A percentile compares a stretch with the other conserved stretches of the same genome.
These are phyloP conservation scores for Drosophila guanche DNA, from an alignment of 1,140 invertebrate species.

Conservation along the genomic window DNA sequence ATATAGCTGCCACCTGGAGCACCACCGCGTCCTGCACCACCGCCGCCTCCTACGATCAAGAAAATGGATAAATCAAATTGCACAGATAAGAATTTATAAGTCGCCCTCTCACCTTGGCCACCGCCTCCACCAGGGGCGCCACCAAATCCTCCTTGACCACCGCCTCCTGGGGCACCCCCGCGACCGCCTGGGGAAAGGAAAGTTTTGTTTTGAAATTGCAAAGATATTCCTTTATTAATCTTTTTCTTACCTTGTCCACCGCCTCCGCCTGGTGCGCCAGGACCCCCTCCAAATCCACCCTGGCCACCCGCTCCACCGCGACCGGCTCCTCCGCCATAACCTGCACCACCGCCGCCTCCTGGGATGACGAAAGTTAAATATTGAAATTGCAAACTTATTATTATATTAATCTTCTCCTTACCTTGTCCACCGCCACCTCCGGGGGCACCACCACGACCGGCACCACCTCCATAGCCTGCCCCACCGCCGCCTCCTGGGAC, in stretches of 20 bases:
- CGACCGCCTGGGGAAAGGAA: conserved; percentile 45
- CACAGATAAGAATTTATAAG: no score
- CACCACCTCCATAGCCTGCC: no score
- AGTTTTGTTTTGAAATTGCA: no score
- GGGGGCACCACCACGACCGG: no score
- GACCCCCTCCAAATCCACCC: conserved; percentile 21
- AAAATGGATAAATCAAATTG: no score
- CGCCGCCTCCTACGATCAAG: conserved; percentile 21
- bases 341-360: conserved; percentile 22
- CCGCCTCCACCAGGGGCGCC: conserved; percentile 41
- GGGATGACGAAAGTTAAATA: no score
- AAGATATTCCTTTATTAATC: no score
- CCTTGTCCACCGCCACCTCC: conserved; percentile 13
- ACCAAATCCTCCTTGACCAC: conserved; percentile 45
- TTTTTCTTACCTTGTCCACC: no score
- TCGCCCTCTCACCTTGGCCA: neutral
- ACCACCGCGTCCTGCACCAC: conserved; percentile 49
- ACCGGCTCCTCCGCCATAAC: conserved; percentile 28
- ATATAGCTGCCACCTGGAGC: conserved; percentile 54
- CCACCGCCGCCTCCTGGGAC: no score
- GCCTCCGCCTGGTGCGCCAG: conserved; percentile 13
- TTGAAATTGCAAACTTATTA: no score
- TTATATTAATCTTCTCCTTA: neutral
- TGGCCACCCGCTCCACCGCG: conserved; percentile 40
- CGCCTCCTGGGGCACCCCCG: conserved; percentile 33